Percentiles rank a stretch among this genome's conserved stretches.
These are phyloP conservation scores for Heterohyrax brucei DNA, from an alignment of 2,797 vertebrate species.

Conservation along the genomic window DNA sequence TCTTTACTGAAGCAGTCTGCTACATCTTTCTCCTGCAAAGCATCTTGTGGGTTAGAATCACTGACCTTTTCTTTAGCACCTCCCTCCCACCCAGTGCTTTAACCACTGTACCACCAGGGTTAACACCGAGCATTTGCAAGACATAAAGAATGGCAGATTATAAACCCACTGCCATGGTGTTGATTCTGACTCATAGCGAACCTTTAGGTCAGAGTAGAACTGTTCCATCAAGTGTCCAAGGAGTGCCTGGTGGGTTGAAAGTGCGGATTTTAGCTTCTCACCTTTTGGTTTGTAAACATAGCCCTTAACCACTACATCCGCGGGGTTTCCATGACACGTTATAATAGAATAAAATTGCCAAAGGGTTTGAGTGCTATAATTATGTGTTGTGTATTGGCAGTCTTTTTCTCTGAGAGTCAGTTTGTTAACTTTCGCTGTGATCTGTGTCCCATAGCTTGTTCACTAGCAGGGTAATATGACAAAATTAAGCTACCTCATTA, in stretches of 20 bases:
- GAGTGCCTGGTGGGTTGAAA: too few relatives aligned
- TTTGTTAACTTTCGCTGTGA: not conserved
- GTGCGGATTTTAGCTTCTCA: too few relatives aligned
- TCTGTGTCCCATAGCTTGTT: not conserved
- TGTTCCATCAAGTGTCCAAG: too few relatives aligned
- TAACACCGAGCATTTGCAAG: constrained; percentile 44
- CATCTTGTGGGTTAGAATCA: not conserved
- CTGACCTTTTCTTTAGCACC: not conserved
- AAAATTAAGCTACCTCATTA: not conserved
- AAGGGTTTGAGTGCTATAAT: constrained; percentile 17
- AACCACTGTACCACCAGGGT: not conserved
- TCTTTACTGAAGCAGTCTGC: not conserved
- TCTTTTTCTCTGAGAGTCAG: constrained; percentile 7
- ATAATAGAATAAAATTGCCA: constrained; percentile 33
- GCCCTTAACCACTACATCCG: too few relatives aligned
- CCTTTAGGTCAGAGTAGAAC: too few relatives aligned
- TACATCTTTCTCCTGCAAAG: too few relatives aligned
- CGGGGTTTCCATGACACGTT: not conserved
- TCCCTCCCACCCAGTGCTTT: not conserved
- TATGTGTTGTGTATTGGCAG: constrained; percentile 41
- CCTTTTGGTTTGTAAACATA: too few relatives aligned
- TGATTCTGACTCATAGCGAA: too few relatives aligned
- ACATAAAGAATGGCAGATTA: constrained; percentile 3
- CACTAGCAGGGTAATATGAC: not conserved
- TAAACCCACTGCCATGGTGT: too few relatives aligned